A percentile compares a stretch with the other conserved stretches of the same genome.
These are phyloP conservation scores for Cephus cinctus DNA, from an alignment of 1,140 invertebrate genomes.

Conservation along the genomic window DNA sequence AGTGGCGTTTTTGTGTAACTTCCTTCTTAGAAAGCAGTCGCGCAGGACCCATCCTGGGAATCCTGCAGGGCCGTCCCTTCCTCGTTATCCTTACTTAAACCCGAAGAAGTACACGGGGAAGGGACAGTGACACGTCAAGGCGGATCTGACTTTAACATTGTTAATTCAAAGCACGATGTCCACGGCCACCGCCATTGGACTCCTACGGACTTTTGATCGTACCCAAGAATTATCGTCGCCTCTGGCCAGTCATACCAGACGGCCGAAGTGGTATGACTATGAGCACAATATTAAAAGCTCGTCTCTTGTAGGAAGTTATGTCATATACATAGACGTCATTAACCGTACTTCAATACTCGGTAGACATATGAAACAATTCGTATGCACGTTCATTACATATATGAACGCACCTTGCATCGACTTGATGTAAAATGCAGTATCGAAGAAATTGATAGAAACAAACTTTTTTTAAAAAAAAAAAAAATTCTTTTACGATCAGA, in stretches of 20 bases:
- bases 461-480: too few species aligned
- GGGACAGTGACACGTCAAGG: constrained; percentile 19
- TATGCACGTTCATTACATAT: too few species aligned
- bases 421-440: too few species aligned
- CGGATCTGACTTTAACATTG: constrained; percentile 20
- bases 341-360: too few species aligned
- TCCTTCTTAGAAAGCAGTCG: constrained; percentile 4
- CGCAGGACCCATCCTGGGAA: constrained; percentile 8
- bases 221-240: constrained; percentile 36
- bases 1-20: background rate
- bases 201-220: constrained; percentile 39
- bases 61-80: background rate
- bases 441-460: too few species aligned
- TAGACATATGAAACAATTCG: too few species aligned
- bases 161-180: constrained; percentile 28
- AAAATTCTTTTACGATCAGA: too few species aligned
- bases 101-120: background rate
- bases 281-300: constrained; percentile 36
- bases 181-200: constrained; percentile 24
- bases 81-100: too few species aligned
- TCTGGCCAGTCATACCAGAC: constrained; percentile 26
- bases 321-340: too few species aligned
- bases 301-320: too few species aligned
- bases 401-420: too few species aligned
- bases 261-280: constrained; percentile 15